Conservation (phyloP, 2,797 vertebrate species). For the Cryptoblepharus egeriae region DNA sequence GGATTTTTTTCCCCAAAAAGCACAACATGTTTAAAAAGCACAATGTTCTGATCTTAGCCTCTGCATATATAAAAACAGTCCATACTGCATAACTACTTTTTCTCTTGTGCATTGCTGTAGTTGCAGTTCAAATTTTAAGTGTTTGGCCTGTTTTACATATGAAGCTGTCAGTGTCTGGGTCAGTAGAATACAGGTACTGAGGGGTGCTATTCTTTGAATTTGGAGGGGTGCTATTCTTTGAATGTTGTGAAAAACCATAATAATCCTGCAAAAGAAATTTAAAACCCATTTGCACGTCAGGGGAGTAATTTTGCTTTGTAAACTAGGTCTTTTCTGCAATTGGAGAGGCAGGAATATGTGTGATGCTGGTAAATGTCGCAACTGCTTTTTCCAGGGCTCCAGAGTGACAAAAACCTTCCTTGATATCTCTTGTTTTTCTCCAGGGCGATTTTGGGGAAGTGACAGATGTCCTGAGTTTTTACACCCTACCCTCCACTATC, state of each 20-base stretch:
- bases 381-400: neutral
- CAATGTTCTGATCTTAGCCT: neutral
- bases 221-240: neutral
- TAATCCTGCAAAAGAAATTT: neutral
- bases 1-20: neutral
- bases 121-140: neutral
- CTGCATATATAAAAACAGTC: neutral
- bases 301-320: neutral
- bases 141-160: neutral
- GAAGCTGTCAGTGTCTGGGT: no score
- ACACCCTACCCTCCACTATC: slow-evolving; percentile 97
- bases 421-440: neutral
- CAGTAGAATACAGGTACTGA: neutral
- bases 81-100: neutral
- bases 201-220: neutral
- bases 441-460: slow-evolving; percentile 87
- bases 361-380: neutral
- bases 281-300: no score
- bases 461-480: slow-evolving; percentile 97
- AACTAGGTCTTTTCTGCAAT: no score
- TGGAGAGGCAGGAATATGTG: neutral
- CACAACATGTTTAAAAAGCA: no score
- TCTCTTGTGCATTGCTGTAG: neutral
- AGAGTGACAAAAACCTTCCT: neutral
- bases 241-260: neutral